Evolutionary conservation across 2,113 vertebrate genomes (phyloP), one percentile per base, ranked within the genome.

Genomic region (Oncorhynchus gorbuscha): DNA sequence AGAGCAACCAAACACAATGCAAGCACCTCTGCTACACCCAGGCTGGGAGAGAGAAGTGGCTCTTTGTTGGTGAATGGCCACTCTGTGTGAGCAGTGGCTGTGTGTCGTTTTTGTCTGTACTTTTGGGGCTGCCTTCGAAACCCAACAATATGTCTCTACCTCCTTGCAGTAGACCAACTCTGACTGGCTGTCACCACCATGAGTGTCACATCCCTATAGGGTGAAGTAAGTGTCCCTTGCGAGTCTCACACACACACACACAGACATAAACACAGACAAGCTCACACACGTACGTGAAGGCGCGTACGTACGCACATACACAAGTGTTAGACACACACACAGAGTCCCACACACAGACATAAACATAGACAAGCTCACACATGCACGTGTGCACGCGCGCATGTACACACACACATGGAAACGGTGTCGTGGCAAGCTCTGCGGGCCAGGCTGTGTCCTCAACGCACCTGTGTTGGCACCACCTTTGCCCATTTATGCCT

Each of bases 41-140:
- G 14, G 69, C 13, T 28, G 65, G 12, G 24, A 67, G 76, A 85
- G 78, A 87, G 82, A 89, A 87, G 76, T 83, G 83, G 72, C 69
- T 89, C 87, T 92, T 87, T 89, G 89, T 91, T 66, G 81, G 66
- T 89, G 85, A 89, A 89, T 84, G 81, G 70, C 72, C 68, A 75
- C 81, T 85, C 81, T 91, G 85, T 91, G 80, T 79, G 78, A 76
- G 78, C 72, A 32, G 80, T 81, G 76, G 76, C 68, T 73, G 58
- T 22, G 59, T 69, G 73, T 71, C 75, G 62, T 84, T 88, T 88
- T 78, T 83, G 66, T 77, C 75, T 69, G 76, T 80, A 81, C 79
- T 79, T 86, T 84, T 83, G 75, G 79, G 78, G 75, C 78, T 20
- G 26, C 69, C 73, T 75, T 81, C 30, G 83, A 82, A 83, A 76